These are phyloP conservation scores for Poeciliopsis retropinna DNA, from an alignment of 2,113 vertebrate species.

Conservation along the genomic window DNA sequence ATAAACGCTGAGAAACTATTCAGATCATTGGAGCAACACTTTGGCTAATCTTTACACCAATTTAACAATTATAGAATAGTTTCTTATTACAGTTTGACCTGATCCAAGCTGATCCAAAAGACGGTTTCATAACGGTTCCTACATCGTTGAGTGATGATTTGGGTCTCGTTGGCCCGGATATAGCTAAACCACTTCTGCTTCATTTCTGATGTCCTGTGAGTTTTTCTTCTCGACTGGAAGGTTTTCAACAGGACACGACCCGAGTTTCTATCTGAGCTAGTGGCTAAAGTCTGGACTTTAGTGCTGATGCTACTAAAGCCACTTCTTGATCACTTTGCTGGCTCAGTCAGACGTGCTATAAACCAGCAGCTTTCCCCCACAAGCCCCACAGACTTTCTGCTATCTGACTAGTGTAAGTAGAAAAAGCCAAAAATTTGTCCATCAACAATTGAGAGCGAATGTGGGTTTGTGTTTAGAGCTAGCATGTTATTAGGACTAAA, in stretches of 20 bases:
- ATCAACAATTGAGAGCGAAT: not conserved
- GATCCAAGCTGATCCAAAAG: not conserved
- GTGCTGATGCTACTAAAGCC: slow-evolving; percentile 36
- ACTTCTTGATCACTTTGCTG: slow-evolving; percentile 17
- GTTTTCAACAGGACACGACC: slow-evolving; percentile 20
- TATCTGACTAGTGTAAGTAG: not conserved
- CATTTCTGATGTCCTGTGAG: slow-evolving; percentile 15
- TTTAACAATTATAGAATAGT: not conserved
- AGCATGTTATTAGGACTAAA: not conserved
- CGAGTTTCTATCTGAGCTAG: slow-evolving; percentile 30
- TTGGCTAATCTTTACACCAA: not conserved
- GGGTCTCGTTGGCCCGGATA: slow-evolving; percentile 16
- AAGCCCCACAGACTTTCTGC: not conserved
- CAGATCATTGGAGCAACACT: too few relatives aligned
- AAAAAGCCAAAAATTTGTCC: too few relatives aligned
- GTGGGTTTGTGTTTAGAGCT: not conserved
- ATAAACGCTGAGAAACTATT: not conserved
- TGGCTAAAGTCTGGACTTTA: slow-evolving; percentile 34
- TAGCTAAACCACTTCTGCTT: slow-evolving; percentile 57
- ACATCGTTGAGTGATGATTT: slow-evolving; percentile 28
- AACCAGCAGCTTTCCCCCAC: slow-evolving; percentile 15
- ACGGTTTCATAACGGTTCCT: not conserved
- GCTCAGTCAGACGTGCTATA: not conserved
- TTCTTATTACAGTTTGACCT: not conserved
- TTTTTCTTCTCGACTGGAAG: slow-evolving; percentile 25